Evolutionary conservation across 2,113 vertebrate species (phyloP).

Genomic region (Bubo blakistoni): DNA sequence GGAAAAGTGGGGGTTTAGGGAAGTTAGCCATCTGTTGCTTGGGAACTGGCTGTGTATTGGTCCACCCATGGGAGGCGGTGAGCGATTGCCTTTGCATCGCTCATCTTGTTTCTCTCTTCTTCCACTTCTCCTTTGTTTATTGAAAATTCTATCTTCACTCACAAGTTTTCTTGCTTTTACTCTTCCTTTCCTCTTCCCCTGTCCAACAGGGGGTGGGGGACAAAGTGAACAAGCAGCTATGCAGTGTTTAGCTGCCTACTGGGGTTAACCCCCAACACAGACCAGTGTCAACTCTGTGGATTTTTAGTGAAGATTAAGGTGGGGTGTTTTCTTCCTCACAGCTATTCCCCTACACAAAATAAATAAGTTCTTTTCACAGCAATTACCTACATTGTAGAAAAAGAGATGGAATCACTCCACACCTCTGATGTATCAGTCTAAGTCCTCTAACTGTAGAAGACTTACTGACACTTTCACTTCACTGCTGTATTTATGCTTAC

Average conservation of each 20-base stretch:
- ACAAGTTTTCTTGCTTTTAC: neutral
- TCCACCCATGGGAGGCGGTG: neutral
- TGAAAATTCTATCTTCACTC: neutral
- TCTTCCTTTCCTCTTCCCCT: neutral
- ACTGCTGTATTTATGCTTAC: neutral
- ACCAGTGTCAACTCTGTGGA: neutral
- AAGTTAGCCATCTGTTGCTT: neutral
- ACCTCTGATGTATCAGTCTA: neutral
- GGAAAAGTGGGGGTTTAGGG: neutral
- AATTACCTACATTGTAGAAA: neutral
- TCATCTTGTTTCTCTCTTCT: neutral
- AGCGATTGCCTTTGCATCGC: rapidly evolving
- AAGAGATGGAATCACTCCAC: neutral
- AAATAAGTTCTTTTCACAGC: neutral
- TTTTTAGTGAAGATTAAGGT: neutral
- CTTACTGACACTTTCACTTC: neutral
- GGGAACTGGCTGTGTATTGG: neutral
- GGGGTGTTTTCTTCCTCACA: rapidly evolving
- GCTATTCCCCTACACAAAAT: neutral
- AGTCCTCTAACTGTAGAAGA: neutral
- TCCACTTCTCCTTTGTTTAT: neutral
- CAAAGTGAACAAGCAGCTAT: neutral
- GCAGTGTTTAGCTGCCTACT: neutral
- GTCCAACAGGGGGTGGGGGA: neutral
- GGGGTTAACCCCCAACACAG: neutral